Conservation (phyloP, 2,113 vertebrate genomes). For the Oreotrochilus melanogaster region DNA sequence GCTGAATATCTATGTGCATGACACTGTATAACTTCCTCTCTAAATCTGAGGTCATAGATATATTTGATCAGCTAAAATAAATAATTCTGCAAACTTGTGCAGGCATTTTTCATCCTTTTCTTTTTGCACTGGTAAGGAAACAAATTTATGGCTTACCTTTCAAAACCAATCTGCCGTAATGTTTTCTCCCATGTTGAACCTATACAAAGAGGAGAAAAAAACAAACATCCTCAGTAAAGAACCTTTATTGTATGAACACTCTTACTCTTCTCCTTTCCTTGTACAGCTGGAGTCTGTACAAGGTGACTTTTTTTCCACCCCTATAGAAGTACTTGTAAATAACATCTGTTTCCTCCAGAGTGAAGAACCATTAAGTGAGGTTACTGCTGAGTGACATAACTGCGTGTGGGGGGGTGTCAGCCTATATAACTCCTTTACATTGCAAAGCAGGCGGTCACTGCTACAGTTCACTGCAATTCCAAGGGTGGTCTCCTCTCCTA, state of each 20-base stretch:
- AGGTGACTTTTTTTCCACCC: not conserved
- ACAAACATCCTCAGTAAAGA: constrained; percentile 46
- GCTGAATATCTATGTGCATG: not conserved
- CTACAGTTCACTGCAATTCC: not conserved
- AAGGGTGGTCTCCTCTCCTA: not conserved
- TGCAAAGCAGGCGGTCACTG: not conserved
- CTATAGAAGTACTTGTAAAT: not conserved
- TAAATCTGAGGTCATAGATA: not conserved
- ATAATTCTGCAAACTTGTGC: not conserved
- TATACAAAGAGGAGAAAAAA: constrained; percentile 70
- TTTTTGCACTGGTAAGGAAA: not conserved
- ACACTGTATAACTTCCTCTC: not conserved
- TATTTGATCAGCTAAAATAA: not conserved
- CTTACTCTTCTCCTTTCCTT: not conserved
- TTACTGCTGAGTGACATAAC: not conserved
- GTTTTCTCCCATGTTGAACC: constrained; percentile 95
- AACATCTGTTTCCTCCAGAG: not conserved
- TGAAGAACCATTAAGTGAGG: not conserved
- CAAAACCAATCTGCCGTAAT: constrained; percentile 94
- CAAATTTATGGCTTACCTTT: constrained; percentile 85
- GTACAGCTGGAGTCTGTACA: not conserved
- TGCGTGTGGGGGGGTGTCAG: not conserved
- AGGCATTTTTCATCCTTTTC: not conserved
- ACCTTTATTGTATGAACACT: not conserved
- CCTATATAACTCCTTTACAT: not conserved